Evolutionary conservation across 2,888 invertebrate genomes (phyloP), one percentile per base, ranked within the genome.

Genomic region (Sylvicola cinctus): DNA sequence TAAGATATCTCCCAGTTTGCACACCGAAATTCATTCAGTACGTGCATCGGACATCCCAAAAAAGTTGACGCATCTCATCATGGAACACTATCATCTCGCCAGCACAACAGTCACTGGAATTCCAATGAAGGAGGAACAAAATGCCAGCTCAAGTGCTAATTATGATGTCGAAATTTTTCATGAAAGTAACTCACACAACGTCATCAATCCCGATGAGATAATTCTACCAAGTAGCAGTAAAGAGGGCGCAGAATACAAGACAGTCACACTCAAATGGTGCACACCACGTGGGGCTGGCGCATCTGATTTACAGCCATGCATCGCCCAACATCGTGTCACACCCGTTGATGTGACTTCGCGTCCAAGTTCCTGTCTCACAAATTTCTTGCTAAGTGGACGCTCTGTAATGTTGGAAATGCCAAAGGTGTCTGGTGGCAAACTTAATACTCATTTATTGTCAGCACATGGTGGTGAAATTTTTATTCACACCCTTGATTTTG

Each of bases 111-210:
- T 98, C 1, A 93, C 93, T 5, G 90, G 95, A 3, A 96, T 96
- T 46, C 98, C 98, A 2, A 98, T 98, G 98, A 98, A 98, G 65
- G 95, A 96, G 58, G 95, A 96, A 55, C 93, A 95, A 63, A 95
- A 95, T 55, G 91, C 93, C 1, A 87, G 87, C 52, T 88, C 90
- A 0, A 96, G 95, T 36, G 90, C 95, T 0, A 96, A 96, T 60
- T 98, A 98, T 50, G 96, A 98, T 52, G 98, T 98, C 0, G 96
- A 96, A 57, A 79, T 98, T 39, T 77, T 93, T 44, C 96, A 98
- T 52, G 74, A 83, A 0, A 70, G 73, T 7, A 71, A 75, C 12
- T 88, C 90, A 0, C 93, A 93, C 48, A 69, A 75, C 0, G 78
- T 85, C 0, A 69, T 87, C 29, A 62, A 85, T 26, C 80, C 80